Evolutionary conservation across 2,113 vertebrate genomes (phyloP).

Genomic region (Egretta garzetta): DNA sequence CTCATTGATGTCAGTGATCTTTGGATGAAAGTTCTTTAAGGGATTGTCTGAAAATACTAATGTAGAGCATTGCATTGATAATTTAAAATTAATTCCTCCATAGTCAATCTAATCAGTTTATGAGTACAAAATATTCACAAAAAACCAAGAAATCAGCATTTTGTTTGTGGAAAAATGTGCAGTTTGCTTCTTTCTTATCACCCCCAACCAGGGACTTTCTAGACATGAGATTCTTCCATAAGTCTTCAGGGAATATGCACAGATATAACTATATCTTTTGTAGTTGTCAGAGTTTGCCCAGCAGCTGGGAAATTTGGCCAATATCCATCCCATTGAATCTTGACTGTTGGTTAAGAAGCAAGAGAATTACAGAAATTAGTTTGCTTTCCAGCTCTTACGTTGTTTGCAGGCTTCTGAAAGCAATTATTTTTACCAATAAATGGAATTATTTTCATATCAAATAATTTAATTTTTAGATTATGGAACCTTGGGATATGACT

Average conservation of each 20-base stretch:
- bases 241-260: neutral
- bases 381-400: rapidly evolving
- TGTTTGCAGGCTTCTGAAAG: neutral
- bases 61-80: neutral
- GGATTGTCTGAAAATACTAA: neutral
- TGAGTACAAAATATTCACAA: neutral
- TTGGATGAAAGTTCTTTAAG: neutral
- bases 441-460: rapidly evolving
- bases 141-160: rapidly evolving
- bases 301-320: neutral
- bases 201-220: neutral
- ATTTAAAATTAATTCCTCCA: neutral
- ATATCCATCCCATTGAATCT: neutral
- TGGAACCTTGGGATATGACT: neutral
- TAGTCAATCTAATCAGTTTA: neutral
- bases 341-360: neutral
- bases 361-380: neutral
- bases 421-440: neutral
- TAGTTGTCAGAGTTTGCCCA: neutral
- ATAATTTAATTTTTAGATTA: neutral
- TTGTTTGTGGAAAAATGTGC: neutral
- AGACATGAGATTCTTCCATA: neutral
- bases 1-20: neutral
- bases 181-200: neutral
- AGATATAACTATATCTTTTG: neutral